Evolutionary conservation across 2,797 vertebrate genomes (phyloP), one percentile per base, ranked within the genome.

Genomic region (Morelia viridis): DNA sequence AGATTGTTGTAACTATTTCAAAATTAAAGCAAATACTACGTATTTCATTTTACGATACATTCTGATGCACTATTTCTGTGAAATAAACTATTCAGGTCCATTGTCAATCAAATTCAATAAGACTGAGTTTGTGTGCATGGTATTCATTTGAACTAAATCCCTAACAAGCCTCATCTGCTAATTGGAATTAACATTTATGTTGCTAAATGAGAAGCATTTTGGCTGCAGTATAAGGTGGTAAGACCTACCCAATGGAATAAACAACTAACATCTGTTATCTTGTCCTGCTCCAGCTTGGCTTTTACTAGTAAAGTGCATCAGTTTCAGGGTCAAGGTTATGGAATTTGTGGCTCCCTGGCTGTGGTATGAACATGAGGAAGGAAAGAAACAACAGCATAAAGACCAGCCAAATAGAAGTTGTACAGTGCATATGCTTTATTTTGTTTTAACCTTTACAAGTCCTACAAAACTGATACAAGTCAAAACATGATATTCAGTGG

Each of bases 251-350:
- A 96, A 95, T 97, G 97, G 97, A 97, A 97, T 97, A 97, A 98
- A 98, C 97, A 98, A 96, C 96, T 97, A 97, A 97, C 97, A 98
- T 98, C 97, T 98, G 98, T 97, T 98, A 98, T 95, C 96, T 94
- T 96, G 95, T 97, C 97, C 97, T 97, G 96, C 97, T 98, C 97
- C 97, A 98, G 96, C 97, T 98, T 97, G 97, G 96, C 97, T 97
- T 97, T 97, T 97, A 96, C 96, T 95, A 97, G 95, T 97, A 97
- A 97, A 97, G 96, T 97, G 94, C 95, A 97, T 97, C 95, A 96
- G 94, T 96, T 96, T 96, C 90, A 88, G 95, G 97, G 96, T 98
- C 96, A 97, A 97, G 97, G 97, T 97, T 97, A 97, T 96, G 95
- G 96, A 96, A 95, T 96, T 93, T 95, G 95, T 96, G 87, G 95